A percentile compares a stretch with the other conserved stretches of the same genome.
Conservation (phyloP, 2,797 vertebrate genomes). For the Poeciliopsis presidionis region DNA sequence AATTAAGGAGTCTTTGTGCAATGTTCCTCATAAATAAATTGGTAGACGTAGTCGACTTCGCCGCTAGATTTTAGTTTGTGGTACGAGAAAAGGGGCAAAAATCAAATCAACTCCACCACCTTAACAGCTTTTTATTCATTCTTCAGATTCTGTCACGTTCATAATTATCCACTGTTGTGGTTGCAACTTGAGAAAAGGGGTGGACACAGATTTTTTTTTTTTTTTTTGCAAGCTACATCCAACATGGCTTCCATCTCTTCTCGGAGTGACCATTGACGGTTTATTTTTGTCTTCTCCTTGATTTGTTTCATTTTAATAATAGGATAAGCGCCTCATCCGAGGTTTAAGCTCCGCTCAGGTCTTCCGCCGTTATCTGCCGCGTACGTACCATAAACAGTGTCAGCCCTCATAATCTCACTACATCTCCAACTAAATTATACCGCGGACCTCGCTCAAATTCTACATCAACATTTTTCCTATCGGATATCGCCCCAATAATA, state of each 20-base stretch:
- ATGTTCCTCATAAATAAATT: neutral
- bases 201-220: neutral
- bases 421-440: constrained; percentile 26
- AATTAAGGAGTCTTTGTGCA: neutral
- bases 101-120: neutral
- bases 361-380: constrained; percentile 33
- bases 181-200: neutral
- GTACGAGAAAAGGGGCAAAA: neutral
- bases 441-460: constrained; percentile 43
- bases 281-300: constrained; percentile 57
- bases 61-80: neutral
- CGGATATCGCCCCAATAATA: constrained; percentile 45
- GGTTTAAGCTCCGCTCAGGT: constrained; percentile 21
- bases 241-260: neutral
- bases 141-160: neutral
- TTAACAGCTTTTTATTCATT: neutral
- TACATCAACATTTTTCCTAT: constrained; percentile 53
- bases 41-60: neutral
- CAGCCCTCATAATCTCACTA: constrained; percentile 23
- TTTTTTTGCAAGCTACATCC: neutral
- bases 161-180: neutral
- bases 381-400: constrained; percentile 60
- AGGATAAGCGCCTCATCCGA: constrained; percentile 60
- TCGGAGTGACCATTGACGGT: constrained; percentile 41
- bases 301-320: constrained; percentile 67